Percentiles rank a stretch among this genome's conserved stretches.
These are phyloP conservation scores for Todus mexicanus DNA, from an alignment of 2,797 vertebrate genomes.

Conservation along the genomic window DNA sequence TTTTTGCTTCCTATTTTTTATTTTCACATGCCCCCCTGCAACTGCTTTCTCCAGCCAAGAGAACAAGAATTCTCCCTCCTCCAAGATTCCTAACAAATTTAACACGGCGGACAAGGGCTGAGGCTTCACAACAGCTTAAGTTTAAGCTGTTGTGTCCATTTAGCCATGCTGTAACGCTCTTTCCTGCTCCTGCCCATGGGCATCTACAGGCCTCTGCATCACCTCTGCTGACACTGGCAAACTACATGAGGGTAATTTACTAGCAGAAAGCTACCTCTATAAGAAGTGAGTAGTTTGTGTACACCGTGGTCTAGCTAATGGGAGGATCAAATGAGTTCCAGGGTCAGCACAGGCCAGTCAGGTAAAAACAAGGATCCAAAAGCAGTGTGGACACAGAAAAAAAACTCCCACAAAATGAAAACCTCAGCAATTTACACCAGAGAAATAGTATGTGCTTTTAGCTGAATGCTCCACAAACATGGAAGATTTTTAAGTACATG, in stretches of 20 bases:
- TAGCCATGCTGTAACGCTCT: neutral
- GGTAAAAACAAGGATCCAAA: neutral
- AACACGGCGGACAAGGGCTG: neutral
- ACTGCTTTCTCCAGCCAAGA: neutral
- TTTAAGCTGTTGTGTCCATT: neutral
- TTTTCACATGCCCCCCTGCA: neutral
- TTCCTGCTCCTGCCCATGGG: neutral
- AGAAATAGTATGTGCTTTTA: neutral
- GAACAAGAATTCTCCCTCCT: neutral
- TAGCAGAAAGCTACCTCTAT: neutral
- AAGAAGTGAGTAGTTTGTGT: neutral
- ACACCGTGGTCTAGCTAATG: neutral
- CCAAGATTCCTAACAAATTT: neutral
- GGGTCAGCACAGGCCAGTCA: neutral
- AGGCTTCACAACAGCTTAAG: neutral
- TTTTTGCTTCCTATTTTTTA: conserved; percentile 8
- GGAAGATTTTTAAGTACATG: neutral
- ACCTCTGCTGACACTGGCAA: neutral
- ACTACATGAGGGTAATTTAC: neutral
- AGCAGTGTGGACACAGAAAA: neutral
- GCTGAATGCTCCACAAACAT: neutral
- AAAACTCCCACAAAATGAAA: neutral
- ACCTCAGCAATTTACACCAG: neutral
- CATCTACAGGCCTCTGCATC: neutral
- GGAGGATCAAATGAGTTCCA: neutral